These are phyloP conservation scores for Smittia sp. DNA, from an alignment of 2,888 invertebrate species.

Conservation along the genomic window DNA sequence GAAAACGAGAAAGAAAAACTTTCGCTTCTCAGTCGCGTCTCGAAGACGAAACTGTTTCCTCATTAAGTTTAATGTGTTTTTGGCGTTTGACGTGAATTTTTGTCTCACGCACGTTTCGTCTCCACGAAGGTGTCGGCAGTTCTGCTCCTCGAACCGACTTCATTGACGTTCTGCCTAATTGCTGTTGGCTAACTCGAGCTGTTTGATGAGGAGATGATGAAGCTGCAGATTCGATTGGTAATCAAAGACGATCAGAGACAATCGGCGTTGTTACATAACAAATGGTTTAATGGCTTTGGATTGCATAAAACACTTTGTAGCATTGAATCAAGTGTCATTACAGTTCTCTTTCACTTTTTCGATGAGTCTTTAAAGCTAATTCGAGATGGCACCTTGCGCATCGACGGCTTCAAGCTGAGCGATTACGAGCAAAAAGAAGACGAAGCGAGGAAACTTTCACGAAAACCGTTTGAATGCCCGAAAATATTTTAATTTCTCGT, in stretches of 20 bases:
- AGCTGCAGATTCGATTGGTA: no score
- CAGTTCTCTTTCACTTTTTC: not conserved
- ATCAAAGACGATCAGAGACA: no score
- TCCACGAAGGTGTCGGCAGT: no score
- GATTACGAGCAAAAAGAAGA: not conserved
- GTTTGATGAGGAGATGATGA: no score
- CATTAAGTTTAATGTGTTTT: slow-evolving; percentile 23
- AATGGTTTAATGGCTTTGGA: not conserved
- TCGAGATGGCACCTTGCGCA: not conserved
- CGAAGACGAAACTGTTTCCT: not conserved
- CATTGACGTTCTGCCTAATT: no score
- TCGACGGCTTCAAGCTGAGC: not conserved
- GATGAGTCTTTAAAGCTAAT: not conserved
- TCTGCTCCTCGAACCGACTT: no score
- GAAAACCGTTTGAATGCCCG: not conserved
- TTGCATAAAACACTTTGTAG: not conserved
- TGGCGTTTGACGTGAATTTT: not conserved
- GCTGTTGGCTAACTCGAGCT: no score
- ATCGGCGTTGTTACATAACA: no score
- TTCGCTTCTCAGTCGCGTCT: slow-evolving; percentile 13
- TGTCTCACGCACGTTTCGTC: not conserved
- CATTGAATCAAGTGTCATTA: not conserved
- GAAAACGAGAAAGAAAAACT: not conserved
- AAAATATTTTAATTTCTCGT: not conserved
- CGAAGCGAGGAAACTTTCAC: no score